Conservation (phyloP, 2,888 invertebrate genomes). For the Drosophila lutescens region DNA sequence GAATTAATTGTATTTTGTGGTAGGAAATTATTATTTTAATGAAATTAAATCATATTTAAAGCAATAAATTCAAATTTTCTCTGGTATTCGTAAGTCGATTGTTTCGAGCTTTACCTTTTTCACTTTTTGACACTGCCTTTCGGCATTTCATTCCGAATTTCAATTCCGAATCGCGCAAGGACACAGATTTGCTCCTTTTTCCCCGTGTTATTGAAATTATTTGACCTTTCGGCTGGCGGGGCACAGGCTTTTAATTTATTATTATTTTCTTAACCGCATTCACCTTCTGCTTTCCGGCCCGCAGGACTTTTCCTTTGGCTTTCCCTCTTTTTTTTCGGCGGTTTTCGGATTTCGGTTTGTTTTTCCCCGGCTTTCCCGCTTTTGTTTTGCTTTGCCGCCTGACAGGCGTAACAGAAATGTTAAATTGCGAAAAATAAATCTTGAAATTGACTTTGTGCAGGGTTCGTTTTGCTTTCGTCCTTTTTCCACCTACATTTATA, state of each 20-base stretch:
- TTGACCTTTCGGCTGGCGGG: constrained; percentile 65
- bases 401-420: constrained; percentile 68
- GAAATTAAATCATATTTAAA: too few relatives aligned
- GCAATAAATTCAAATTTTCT: neutral
- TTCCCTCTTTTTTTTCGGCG: constrained; percentile 1
- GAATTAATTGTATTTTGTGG: too few relatives aligned
- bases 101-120: neutral
- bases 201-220: constrained; percentile 58
- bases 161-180: constrained; percentile 18
- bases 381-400: constrained; percentile 34
- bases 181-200: constrained; percentile 16
- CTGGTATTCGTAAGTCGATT: neutral
- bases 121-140: neutral
- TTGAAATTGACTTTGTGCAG: constrained; percentile 65
- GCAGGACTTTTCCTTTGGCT: constrained; percentile 4
- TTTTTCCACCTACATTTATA: constrained; percentile 5
- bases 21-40: too few relatives aligned
- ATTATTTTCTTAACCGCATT: constrained; percentile 67
- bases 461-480: constrained; percentile 29
- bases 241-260: constrained; percentile 70
- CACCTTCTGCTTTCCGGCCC: constrained; percentile 42
- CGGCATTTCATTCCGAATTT: constrained; percentile 24
- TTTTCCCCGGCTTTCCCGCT: constrained; percentile 28
- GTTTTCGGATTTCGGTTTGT: constrained; percentile 31
- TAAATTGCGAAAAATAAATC: constrained; percentile 62